phyloP scores from a whole-genome alignment of 2,113 vertebrate species.

The Telmatochromis brachygnathus region DNA sequence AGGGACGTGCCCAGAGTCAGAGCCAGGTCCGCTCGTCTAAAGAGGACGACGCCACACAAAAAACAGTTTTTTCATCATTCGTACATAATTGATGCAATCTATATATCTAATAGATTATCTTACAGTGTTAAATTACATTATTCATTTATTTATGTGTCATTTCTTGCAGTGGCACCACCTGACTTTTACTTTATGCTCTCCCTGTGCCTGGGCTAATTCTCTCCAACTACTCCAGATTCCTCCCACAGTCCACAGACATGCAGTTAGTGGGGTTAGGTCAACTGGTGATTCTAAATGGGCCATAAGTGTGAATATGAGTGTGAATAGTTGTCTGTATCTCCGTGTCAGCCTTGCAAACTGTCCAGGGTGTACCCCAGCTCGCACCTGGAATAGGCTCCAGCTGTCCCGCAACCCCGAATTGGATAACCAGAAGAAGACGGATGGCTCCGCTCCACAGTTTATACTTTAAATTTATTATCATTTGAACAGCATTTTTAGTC shows the following conservation, averaged over 20 bases:
- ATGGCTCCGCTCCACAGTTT: not conserved
- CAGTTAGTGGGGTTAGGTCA: not conserved
- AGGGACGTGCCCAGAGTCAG: conserved; percentile 91
- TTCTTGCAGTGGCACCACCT: not conserved
- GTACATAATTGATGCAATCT: not conserved
- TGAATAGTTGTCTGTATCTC: not conserved
- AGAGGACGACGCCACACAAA: not conserved
- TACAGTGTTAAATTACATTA: not conserved
- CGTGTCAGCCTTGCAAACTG: not conserved
- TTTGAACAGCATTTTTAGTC: not conserved
- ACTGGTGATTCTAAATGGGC: not conserved
- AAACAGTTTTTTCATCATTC: not conserved
- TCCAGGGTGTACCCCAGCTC: not conserved
- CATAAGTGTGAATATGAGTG: not conserved
- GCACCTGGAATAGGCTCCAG: not conserved
- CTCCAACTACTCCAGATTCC: not conserved
- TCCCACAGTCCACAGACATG: not conserved
- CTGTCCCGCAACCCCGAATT: not conserved
- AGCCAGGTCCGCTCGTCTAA: conserved; percentile 85
- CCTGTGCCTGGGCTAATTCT: not conserved
- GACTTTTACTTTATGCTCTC: not conserved
- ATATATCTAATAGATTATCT: not conserved
- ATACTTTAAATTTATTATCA: not conserved
- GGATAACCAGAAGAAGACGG: not conserved
- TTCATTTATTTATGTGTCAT: not conserved